Percentiles rank a stretch among this genome's conserved stretches.
Conservation (phyloP, 2,113 vertebrate species). For the Petaurus breviceps region DNA sequence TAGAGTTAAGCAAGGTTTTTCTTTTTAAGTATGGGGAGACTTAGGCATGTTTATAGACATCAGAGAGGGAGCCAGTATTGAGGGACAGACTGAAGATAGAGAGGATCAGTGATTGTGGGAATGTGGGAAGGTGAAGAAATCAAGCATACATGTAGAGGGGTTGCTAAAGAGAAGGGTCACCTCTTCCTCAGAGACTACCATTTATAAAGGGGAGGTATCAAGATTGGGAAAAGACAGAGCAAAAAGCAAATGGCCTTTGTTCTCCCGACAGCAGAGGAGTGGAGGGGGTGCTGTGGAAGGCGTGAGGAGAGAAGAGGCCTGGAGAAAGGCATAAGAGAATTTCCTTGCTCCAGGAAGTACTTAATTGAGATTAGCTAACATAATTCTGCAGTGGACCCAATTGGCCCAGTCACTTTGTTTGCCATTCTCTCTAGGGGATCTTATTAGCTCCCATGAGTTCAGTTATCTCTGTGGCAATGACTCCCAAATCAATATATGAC, state of each 20-base stretch:
- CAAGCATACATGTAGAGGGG: background rate
- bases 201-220: background rate
- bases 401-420: background rate
- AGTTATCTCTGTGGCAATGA: background rate
- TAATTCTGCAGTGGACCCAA: background rate
- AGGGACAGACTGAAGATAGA: background rate
- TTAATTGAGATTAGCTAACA: background rate
- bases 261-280: background rate
- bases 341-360: background rate
- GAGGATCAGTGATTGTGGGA: background rate
- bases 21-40: background rate
- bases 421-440: background rate
- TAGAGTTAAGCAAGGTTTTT: no score
- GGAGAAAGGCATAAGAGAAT: background rate
- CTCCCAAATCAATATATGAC: background rate
- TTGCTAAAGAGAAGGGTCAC: background rate
- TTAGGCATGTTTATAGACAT: background rate
- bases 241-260: background rate
- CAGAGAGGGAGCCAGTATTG: background rate
- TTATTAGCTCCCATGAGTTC: background rate
- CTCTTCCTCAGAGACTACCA: background rate
- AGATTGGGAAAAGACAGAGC: background rate
- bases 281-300: background rate
- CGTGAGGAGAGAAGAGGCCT: background rate
- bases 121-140: background rate